phyloP scores from a whole-genome alignment of 2,113 vertebrate genomes.

The Nettapus auritus region DNA sequence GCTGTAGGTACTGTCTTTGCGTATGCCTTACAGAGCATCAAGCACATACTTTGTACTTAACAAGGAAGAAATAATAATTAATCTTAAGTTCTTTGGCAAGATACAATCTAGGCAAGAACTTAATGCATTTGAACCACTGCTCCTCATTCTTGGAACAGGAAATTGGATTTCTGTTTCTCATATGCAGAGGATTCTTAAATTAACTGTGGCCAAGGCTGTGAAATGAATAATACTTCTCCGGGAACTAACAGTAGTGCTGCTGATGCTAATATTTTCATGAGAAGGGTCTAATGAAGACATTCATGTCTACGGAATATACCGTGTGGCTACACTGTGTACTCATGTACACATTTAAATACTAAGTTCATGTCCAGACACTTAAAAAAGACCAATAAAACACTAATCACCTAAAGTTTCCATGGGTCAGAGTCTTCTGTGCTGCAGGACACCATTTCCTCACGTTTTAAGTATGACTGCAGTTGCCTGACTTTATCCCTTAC shows the following conservation, averaged over 20 bases:
- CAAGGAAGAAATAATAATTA: neutral
- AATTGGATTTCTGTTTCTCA: slow-evolving; percentile 40
- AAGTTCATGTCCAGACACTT: neutral
- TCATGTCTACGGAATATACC: neutral
- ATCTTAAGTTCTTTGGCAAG: slow-evolving; percentile 29
- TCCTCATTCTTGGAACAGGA: slow-evolving; percentile 34
- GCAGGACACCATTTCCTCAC: neutral
- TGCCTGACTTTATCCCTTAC: neutral
- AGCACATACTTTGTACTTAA: slow-evolving; percentile 4
- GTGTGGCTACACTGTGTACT: neutral
- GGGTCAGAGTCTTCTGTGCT: neutral
- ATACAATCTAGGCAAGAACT: neutral
- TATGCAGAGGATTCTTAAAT: neutral
- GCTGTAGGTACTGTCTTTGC: neutral
- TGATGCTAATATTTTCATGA: neutral
- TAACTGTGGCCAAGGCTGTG: neutral
- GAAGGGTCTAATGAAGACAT: neutral
- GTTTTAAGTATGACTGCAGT: neutral
- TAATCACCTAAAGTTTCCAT: neutral
- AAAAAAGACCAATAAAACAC: neutral
- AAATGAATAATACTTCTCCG: slow-evolving; percentile 9
- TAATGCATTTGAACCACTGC: slow-evolving; percentile 54
- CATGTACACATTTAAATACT: neutral
- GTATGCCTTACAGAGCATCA: neutral
- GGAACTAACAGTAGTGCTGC: neutral